phyloP scores from a whole-genome alignment of 2,888 invertebrate genomes.

The Acrobasis consociella region DNA sequence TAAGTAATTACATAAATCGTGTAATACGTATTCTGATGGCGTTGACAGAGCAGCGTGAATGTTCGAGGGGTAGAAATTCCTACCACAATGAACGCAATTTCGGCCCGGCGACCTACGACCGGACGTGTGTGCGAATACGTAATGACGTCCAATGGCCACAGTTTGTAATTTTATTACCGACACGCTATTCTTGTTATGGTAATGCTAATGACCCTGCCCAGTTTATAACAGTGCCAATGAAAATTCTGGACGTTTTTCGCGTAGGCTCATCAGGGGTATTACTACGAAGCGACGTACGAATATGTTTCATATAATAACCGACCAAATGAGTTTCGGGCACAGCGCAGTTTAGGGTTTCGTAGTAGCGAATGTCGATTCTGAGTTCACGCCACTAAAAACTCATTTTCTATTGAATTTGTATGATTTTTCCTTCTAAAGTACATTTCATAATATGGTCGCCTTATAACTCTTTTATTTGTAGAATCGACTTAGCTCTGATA shows the following conservation, averaged over 20 bases:
- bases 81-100: conserved; percentile 22
- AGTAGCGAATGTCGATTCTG: no score
- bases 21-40: conserved; percentile 14
- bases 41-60: conserved; percentile 2
- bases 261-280: background rate
- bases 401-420: no score
- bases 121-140: conserved; percentile 67
- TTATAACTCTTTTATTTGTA: no score
- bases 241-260: background rate
- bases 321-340: no score
- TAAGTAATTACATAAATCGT: conserved; percentile 39
- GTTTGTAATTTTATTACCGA: conserved; percentile 67
- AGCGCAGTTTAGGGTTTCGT: no score
- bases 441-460: no score
- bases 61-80: conserved; percentile 12
- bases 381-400: no score
- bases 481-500: no score
- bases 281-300: background rate
- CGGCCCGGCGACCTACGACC: conserved; percentile 24
- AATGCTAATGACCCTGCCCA: conserved; percentile 50
- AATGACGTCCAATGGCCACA: conserved; percentile 57
- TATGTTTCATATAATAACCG: no score
- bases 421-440: no score
- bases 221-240: conserved; percentile 35
- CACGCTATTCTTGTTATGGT: conserved; percentile 60